Conservation (phyloP, 2,797 vertebrate species). For the Myotis vivesi region DNA sequence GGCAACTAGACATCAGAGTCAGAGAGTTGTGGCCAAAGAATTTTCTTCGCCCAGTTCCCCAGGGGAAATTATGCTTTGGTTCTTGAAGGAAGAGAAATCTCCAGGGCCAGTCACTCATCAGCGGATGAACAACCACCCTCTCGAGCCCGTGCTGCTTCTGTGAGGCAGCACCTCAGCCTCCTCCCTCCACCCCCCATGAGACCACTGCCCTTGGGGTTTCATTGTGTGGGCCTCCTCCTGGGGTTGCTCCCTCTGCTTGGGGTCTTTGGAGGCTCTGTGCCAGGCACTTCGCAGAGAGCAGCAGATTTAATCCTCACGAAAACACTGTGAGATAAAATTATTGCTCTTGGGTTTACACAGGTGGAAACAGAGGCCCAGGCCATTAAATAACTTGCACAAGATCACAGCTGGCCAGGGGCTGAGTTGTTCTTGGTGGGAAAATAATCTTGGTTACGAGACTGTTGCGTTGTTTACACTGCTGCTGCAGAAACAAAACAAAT, state of each 20-base stretch:
- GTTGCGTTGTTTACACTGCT: constrained; percentile 3
- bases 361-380: neutral
- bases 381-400: constrained; percentile 28
- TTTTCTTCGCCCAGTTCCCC: neutral
- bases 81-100: neutral
- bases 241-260: neutral
- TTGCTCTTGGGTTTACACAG: neutral
- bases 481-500: neutral
- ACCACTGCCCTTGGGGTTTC: neutral
- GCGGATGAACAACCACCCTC: neutral
- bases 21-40: neutral
- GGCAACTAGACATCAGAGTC: neutral
- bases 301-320: neutral
- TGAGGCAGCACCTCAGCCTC: neutral
- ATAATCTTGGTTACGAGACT: neutral
- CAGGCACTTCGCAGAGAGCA: neutral
- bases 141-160: neutral
- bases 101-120: neutral
- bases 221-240: rapidly evolving
- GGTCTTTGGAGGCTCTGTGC: neutral
- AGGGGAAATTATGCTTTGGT: neutral
- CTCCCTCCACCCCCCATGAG: rapidly evolving
- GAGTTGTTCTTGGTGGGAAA: neutral
- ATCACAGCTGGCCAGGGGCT: constrained; percentile 22
- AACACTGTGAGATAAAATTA: neutral